Base-by-base conservation (phyloP, 2,797 vertebrate genomes). In the Pterois miles region DNA sequence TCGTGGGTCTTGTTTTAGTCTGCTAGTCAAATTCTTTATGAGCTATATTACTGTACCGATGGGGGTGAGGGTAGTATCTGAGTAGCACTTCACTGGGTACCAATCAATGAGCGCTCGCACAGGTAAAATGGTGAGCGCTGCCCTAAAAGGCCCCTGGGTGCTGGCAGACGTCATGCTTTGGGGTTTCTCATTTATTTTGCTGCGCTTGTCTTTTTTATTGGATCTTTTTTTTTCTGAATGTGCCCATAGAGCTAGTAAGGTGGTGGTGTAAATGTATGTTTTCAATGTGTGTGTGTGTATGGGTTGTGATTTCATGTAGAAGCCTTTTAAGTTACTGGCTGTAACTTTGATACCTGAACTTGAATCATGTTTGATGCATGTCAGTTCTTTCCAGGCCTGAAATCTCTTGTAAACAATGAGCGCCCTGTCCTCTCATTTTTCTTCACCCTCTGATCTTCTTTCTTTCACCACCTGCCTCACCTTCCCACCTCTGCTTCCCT, bases 91-190 rank as follows among this genome's bases (percentile, higher is more conserved):
- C 66, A 57, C 59, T 59, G 65, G 56, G 59, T 64, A 68, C 54
- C 70, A 81, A 90, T 93, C 90, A 81, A 87, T 88, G 71, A 72
- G 59, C 11, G 6, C 69, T 69, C 25, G n/a, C 64, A 62, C 71
- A 53, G 86, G 77, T 90, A 76, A 82, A 86, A 86, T 62, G n/a
- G 80, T 81, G 78, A 88, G 76, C 57, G 58, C 70, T 84, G 62
- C 65, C 33, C 65, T 60, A 54, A 93, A 83, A 80, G 56, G 52
- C 84, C 71, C 69, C 20, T 56, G 58, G 65, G 63, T 76, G 27
- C 71, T 80, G 52, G 57, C 64, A 82, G 77, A 70, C 75, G 58
- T 83, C 38, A 69, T 65, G 65, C 78, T 83, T 62, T 66, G 50
- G 54, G 14, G 29, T 57, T 84, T 59, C 46, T 83, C 57, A 73